Base-by-base conservation (phyloP, 2,113 vertebrate genomes). In the Ramphastos sulfuratus region DNA sequence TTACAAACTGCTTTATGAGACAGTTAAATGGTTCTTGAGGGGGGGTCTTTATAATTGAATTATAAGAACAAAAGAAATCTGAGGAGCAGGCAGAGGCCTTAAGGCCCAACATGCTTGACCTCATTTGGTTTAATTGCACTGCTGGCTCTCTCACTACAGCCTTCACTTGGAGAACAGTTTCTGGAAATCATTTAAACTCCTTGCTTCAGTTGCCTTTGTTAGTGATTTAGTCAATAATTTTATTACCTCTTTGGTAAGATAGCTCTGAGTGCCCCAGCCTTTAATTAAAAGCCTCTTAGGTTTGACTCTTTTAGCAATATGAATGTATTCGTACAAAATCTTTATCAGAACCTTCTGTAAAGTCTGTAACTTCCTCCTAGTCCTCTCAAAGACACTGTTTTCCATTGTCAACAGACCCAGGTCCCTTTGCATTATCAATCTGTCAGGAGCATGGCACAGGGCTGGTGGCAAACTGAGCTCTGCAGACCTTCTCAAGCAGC, bases 31-130 rank as follows among this genome's bases (percentile, higher is more conserved):
- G 60, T 69, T 92, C 87, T 90, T 83, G 65, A 8, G 55, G 83
- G 80, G 65, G 79, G 73, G 92, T 87, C 93, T 94, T 89, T 93
- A 84, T 92, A 96, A 96, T 92, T 91, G 77, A 97, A 95, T 96
- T 93, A 95, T 71, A 93, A 82, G 94, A 96, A 96, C 94, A 94
- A 93, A 96, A 96, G 94, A 92, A 96, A 96, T 88, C 75, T 84
- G 92, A 95, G 93, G 93, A 96, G 91, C 92, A 92, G 90, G 84
- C 94, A 95, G 72, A 93, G 88, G 92, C 93, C 84, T 94, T 66
- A 88, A 94, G 85, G 82, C 87, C 87, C 85, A 94, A 94, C 69
- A 86, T 86, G 82, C 91, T 93, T 94, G 94, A 94, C 94, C 96
- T 96, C 92, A 95, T 94, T 96, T 95, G 90, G 76, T 93, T 96